A percentile compares a stretch with the other conserved stretches of the same genome.
Conservation (phyloP, 1,140 invertebrate species). For the Ctenoplectra terminalis region DNA sequence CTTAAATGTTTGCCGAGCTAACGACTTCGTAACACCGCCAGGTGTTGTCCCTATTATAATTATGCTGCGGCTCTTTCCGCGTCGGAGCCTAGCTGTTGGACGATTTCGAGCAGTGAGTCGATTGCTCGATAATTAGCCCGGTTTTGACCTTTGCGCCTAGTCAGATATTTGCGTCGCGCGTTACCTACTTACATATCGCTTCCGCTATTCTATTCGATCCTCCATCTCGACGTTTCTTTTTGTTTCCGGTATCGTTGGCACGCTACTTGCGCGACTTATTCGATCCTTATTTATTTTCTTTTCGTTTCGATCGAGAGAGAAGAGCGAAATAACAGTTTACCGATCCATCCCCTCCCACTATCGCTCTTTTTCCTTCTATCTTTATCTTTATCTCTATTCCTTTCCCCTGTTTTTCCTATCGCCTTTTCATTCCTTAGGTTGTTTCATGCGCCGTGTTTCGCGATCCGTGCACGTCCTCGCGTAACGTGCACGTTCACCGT, state of each 20-base stretch:
- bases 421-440: conserved; percentile 47
- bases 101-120: conserved; percentile 1
- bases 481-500: conserved; percentile 66
- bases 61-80: conserved; percentile 65
- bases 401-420: conserved; percentile 34
- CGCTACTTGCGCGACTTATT: no score
- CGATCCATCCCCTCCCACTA: no score
- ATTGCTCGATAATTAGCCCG: conserved; percentile 4
- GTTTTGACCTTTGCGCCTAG: not conserved
- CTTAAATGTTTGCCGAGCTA: conserved; percentile 75
- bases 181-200: no score
- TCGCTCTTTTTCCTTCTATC: not conserved
- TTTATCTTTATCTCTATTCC: not conserved
- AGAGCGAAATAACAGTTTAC: no score
- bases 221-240: no score
- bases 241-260: no score
- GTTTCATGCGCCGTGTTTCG: conserved; percentile 31
- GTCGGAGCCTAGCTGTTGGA: conserved; percentile 7
- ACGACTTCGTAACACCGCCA: conserved; percentile 74
- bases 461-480: conserved; percentile 61
- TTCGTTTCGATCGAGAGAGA: no score
- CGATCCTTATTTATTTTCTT: no score
- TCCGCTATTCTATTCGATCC: no score
- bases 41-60: conserved; percentile 77
- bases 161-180: not conserved